Evolutionary conservation across 1,140 invertebrate species (phyloP).

Genomic region (Oscheius sp.): DNA sequence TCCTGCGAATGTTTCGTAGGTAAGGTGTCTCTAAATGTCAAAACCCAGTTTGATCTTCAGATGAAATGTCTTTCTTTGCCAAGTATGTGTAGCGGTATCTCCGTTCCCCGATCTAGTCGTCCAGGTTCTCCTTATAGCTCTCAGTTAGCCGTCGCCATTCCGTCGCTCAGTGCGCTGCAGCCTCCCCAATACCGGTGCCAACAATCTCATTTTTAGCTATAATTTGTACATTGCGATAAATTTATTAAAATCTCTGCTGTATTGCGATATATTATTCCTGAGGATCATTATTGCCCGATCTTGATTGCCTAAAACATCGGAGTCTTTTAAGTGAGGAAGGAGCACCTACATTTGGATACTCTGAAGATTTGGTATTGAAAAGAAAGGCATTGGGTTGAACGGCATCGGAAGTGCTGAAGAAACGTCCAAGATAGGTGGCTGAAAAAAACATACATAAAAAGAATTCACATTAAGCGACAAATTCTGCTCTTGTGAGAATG

Average conservation of each 20-base stretch:
- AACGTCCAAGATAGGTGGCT: neutral
- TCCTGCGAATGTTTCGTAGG: conserved; percentile 61
- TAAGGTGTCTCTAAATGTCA: conserved; percentile 31
- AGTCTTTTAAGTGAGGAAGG: neutral
- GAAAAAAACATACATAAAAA: neutral
- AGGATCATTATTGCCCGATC: no score
- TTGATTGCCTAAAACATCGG: no score
- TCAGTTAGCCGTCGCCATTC: conserved; percentile 8
- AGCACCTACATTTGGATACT: no score
- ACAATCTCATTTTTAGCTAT: neutral
- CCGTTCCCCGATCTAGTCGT: neutral
- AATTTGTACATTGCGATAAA: no score
- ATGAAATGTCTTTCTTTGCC: conserved; percentile 61
- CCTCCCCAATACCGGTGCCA: neutral
- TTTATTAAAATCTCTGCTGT: no score
- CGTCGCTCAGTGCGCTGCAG: neutral
- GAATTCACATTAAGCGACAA: neutral
- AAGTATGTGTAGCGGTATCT: conserved; percentile 55
- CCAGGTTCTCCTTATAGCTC: conserved; percentile 5
- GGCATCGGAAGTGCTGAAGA: neutral
- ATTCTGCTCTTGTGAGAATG: neutral
- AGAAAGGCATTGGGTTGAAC: neutral
- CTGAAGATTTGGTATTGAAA: neutral
- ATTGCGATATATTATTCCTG: no score
- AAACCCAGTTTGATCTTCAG: conserved; percentile 37